These are phyloP conservation scores for Thalassarche chlororhynchos DNA, from an alignment of 2,113 vertebrate species.

Conservation along the genomic window DNA sequence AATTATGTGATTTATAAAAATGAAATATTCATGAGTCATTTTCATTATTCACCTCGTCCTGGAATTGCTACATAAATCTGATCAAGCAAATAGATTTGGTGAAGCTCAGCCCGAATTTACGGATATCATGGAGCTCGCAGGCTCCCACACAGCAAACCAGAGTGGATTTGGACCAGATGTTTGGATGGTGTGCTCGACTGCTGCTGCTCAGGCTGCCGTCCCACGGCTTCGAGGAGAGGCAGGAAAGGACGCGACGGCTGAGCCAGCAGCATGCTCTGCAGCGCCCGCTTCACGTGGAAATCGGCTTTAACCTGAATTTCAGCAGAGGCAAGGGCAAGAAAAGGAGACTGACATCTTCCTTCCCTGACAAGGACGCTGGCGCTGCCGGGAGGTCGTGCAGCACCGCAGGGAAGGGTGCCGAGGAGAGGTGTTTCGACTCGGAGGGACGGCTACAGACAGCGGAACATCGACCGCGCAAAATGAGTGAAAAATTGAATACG, in stretches of 20 bases:
- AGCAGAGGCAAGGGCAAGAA: neutral
- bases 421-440: fast-evolving
- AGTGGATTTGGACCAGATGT: fast-evolving
- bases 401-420: neutral
- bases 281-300: fast-evolving
- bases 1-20: slow-evolving; percentile 55
- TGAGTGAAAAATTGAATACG: neutral
- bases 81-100: slow-evolving; percentile 23
- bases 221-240: fast-evolving
- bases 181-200: fast-evolving
- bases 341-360: neutral
- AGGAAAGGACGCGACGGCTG: fast-evolving
- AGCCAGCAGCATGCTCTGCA: neutral
- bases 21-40: slow-evolving; percentile 65
- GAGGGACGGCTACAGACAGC: neutral
- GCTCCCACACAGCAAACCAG: fast-evolving
- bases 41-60: slow-evolving; percentile 61
- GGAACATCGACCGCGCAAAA: neutral
- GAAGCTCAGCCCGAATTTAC: neutral
- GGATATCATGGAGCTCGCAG: fast-evolving
- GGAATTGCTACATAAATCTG: slow-evolving; percentile 58
- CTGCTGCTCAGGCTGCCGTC: neutral
- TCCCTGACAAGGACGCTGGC: neutral
- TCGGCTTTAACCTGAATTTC: neutral
- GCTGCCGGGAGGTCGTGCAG: neutral